phyloP scores from a whole-genome alignment of 2,113 vertebrate genomes.

The Epinephelus moara region DNA sequence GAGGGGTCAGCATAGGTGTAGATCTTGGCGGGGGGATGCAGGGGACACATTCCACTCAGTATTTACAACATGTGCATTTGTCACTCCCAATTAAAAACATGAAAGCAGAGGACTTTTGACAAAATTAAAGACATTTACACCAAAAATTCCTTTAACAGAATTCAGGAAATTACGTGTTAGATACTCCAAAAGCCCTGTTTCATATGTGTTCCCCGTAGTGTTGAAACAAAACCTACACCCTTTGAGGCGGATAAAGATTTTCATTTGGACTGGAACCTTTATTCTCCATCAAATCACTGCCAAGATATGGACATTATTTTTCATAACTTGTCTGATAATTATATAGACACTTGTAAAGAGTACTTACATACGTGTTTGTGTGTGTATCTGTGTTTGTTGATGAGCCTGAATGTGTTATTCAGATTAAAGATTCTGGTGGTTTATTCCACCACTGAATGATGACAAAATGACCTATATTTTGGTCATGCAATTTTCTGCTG shows the following conservation, averaged over 20 bases:
- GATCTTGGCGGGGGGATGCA: no score
- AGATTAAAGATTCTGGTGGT: slow-evolving; percentile 48
- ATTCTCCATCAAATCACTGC: neutral
- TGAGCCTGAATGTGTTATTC: slow-evolving; percentile 71
- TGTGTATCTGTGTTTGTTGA: neutral
- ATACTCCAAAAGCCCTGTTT: no score
- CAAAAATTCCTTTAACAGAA: no score
- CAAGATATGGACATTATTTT: neutral
- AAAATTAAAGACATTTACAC: no score
- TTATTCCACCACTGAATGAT: slow-evolving; percentile 36
- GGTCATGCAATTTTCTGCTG: slow-evolving; percentile 53
- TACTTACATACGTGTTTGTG: slow-evolving; percentile 2
- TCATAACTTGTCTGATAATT: neutral
- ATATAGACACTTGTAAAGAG: neutral
- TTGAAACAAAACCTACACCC: no score
- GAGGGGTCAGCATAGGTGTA: neutral
- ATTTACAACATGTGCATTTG: no score
- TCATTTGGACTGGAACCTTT: neutral
- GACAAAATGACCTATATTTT: slow-evolving; percentile 65
- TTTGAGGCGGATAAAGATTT: neutral
- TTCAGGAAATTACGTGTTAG: no score
- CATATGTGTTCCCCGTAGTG: no score
- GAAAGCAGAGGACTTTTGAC: no score
- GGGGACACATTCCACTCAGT: no score
- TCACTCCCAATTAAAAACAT: no score